phyloP scores from a whole-genome alignment of 1,140 invertebrate genomes.

The Uloborus diversus region DNA sequence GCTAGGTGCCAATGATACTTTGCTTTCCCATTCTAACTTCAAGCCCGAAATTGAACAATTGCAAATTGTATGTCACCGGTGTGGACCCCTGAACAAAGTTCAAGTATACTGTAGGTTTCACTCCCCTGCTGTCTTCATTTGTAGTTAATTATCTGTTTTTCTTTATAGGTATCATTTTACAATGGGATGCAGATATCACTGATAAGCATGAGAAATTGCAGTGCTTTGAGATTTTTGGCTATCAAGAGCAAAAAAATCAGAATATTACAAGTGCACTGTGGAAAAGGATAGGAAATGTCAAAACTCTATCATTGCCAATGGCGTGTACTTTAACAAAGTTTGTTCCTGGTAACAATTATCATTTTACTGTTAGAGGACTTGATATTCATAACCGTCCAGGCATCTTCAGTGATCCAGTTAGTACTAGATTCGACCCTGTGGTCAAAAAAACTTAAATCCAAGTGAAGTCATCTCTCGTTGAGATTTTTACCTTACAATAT shows the following conservation, averaged over 20 bases:
- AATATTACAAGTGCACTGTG: conserved; percentile 72
- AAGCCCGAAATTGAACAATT: too few species aligned
- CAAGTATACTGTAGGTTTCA: too few species aligned
- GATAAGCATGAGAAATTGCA: conserved; percentile 73
- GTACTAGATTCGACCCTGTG: neutral
- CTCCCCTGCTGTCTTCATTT: too few species aligned
- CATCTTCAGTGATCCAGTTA: conserved; percentile 32
- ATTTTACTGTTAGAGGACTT: conserved; percentile 85
- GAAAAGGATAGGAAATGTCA: conserved; percentile 95
- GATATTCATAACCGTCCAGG: conserved; percentile 12
- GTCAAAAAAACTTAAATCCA: too few species aligned
- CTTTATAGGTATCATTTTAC: conserved; percentile 48
- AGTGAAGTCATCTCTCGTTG: too few species aligned
- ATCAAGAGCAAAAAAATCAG: conserved; percentile 76
- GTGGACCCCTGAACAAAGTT: too few species aligned
- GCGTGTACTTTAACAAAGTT: conserved; percentile 93
- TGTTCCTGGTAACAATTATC: conserved; percentile 87
- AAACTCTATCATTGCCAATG: conserved; percentile 91
- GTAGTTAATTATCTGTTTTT: too few species aligned
- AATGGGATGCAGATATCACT: conserved; percentile 66
- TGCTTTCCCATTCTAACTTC: too few species aligned
- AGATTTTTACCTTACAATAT: too few species aligned
- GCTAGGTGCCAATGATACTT: too few species aligned
- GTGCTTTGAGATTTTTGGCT: conserved; percentile 92
- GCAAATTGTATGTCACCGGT: too few species aligned